A percentile compares a stretch with the other conserved stretches of the same genome.
phyloP scores from a whole-genome alignment of 2,113 vertebrate genomes.

The Laticauda colubrina region DNA sequence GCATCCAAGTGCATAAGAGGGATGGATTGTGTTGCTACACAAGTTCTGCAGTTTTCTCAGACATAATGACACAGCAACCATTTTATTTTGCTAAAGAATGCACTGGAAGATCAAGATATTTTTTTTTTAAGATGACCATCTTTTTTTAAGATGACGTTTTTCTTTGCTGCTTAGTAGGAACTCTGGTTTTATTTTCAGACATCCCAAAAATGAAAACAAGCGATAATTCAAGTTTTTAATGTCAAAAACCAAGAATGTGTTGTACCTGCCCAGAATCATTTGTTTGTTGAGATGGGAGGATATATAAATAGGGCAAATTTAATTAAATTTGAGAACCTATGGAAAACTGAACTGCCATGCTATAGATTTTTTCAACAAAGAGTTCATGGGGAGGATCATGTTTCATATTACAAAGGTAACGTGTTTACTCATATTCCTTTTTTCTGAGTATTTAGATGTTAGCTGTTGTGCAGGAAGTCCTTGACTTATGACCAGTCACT shows the following conservation, averaged over 20 bases:
- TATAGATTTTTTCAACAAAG: not conserved
- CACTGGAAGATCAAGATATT: not conserved
- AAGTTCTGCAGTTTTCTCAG: not conserved
- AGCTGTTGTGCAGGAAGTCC: not conserved
- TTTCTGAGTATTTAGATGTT: not conserved
- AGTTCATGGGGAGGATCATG: not conserved
- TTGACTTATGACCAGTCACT: not conserved
- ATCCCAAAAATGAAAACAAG: not conserved
- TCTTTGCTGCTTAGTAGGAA: not conserved
- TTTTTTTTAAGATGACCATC: not conserved
- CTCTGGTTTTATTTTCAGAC: not conserved
- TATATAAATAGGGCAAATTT: not conserved
- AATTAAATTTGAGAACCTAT: not conserved
- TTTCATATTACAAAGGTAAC: not conserved
- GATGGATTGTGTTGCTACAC: not conserved
- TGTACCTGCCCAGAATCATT: not conserved
- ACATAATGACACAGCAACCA: rapidly evolving
- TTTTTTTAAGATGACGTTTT: no score
- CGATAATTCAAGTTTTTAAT: not conserved
- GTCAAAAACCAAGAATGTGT: not conserved
- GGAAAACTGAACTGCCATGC: not conserved
- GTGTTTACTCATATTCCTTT: not conserved
- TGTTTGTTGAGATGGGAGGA: not conserved
- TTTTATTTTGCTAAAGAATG: not conserved
- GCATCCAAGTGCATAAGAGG: not conserved